Conservation (phyloP, 2,888 invertebrate genomes). For the Drosophila maculinotata region DNA sequence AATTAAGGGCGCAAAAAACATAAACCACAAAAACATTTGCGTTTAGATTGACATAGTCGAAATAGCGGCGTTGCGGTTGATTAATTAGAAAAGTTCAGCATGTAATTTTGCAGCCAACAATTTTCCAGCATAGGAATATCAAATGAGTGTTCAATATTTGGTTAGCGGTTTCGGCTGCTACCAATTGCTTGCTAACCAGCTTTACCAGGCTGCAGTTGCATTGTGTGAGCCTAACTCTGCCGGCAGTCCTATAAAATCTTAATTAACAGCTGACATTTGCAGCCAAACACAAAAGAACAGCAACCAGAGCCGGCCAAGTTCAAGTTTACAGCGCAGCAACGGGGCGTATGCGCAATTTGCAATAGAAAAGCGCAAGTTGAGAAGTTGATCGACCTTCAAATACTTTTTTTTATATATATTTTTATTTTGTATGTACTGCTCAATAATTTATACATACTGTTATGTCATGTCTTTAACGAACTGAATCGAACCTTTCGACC, state of each 20-base stretch:
- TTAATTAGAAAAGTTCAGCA: constrained; percentile 38
- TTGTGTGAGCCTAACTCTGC: neutral
- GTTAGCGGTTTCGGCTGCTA: constrained; percentile 2
- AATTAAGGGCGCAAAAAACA: constrained; percentile 46
- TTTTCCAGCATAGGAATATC: constrained; percentile 10
- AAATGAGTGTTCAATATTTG: constrained; percentile 6
- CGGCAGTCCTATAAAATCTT: constrained; percentile 10
- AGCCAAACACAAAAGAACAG: constrained; percentile 7
- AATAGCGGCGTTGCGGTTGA: constrained; percentile 21
- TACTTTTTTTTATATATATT: neutral
- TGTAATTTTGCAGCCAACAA: constrained; percentile 19
- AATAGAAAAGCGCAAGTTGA: neutral
- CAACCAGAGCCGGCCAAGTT: constrained; percentile 33
- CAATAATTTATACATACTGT: too few relatives aligned
- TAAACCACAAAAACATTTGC: constrained; percentile 33
- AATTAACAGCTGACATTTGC: constrained; percentile 21
- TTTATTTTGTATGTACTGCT: neutral
- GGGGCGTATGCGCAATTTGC: constrained; percentile 66
- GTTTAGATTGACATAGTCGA: constrained; percentile 31
- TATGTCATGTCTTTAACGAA: too few relatives aligned
- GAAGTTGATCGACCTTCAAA: constrained; percentile 13
- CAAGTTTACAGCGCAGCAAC: constrained; percentile 40
- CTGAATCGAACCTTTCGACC: constrained; percentile 6
- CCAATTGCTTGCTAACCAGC: neutral
- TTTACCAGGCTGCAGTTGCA: constrained; percentile 32